Percentiles rank a stretch among this genome's conserved stretches.
Conservation (phyloP, 2,797 vertebrate genomes). For the Ptychobarbus kaznakovi region DNA sequence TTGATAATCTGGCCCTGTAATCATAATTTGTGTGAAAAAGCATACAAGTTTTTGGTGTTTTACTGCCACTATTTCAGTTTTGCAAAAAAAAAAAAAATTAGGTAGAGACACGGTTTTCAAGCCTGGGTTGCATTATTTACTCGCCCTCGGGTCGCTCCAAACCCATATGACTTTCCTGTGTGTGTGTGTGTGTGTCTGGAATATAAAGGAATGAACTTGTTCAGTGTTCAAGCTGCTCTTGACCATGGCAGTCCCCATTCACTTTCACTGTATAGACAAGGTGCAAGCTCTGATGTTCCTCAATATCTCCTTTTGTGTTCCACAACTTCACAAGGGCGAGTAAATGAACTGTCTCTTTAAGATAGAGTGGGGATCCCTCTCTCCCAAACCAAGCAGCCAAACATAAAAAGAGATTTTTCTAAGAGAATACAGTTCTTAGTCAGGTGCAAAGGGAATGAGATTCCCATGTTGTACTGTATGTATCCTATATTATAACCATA, state of each 20-base stretch:
- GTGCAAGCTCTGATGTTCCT: not conserved
- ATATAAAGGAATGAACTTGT: not conserved
- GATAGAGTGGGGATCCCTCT: not conserved
- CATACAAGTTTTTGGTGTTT: not conserved
- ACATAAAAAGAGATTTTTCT: not conserved
- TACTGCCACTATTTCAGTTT: not conserved
- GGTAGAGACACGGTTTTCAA: not conserved
- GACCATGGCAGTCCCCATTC: too few species aligned
- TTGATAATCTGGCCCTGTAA: not conserved
- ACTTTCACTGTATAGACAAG: not conserved
- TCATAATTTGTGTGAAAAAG: not conserved
- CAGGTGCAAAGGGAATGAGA: not conserved
- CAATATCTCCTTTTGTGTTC: not conserved
- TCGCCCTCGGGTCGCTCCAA: not conserved
- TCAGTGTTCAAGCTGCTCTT: not conserved
- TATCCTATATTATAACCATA: not conserved
- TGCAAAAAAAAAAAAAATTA: not conserved
- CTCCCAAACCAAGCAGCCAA: not conserved
- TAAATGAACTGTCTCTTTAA: constrained; percentile 5
- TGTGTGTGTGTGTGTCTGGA: not conserved
- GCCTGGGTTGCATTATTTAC: not conserved
- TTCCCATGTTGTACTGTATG: not conserved
- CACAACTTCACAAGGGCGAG: not conserved
- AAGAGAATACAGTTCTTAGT: not conserved
- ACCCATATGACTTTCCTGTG: not conserved